Base-by-base conservation (phyloP, 2,888 invertebrate genomes). In the Augochlorella aurata region DNA sequence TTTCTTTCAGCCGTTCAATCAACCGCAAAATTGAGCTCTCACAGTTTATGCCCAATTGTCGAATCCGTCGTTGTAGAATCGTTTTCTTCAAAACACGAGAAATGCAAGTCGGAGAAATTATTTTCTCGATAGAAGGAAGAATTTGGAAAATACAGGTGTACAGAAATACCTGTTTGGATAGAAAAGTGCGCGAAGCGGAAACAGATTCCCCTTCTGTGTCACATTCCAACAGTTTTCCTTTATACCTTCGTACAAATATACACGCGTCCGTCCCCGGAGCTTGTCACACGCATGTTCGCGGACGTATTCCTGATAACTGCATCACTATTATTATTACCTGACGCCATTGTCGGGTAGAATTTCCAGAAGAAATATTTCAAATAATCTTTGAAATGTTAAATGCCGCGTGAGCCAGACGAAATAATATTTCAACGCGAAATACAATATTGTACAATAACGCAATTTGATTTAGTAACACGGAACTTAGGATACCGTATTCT, bases 211-310 rank as follows among this genome's bases (percentile, higher is more conserved):
- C 24, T 38, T 65, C 12, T 65, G 54, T 21, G 29, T 65, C 44
- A 14, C 21, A 12, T 63, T 50, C 18, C 52, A 75, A 72, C 67
- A 44, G 71, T 47, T 69, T 72, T 45, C 69, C 52, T 76, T 80
- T 77, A 81, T 76, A 73, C n/a, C 52, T 29, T 52, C 52, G 54
- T 50, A 77, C 72, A 81, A 82, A 74, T 67, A 76, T 82, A 50
- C 61, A 24, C 1, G 18, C 54, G 44, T 74, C 63, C 58, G 63
- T 49, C 10, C 45, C 38, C 74, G 24, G 29, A 45, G 71, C 74
- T 49, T 74, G 72, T 79, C 80, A 76, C 80, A 76, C 72, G 52
- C 76, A 49, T 66, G 61, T 66, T 61, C 76, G 24, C 21, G 29
- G 58, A 58, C 69, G 49, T 70, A 74, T 75, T 61, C 14, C 72